Base-by-base conservation (phyloP, 2,797 vertebrate genomes). In the Acrocephalus scirpaceus region DNA sequence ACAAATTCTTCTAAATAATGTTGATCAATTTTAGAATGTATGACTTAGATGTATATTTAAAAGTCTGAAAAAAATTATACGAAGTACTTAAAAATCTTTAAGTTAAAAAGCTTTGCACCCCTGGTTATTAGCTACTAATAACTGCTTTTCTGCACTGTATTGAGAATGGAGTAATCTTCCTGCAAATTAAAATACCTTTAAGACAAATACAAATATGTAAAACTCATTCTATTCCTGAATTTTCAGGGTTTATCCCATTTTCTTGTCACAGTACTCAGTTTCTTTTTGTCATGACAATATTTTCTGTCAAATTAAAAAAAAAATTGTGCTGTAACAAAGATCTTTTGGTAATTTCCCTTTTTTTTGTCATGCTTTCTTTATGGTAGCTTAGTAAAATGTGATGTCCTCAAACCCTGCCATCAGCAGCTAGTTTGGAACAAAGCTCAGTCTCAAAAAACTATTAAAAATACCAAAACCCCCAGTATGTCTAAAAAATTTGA, bases 141-240 rank as follows among this genome's bases (percentile, higher is more conserved):
- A 57, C 29, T 67, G 11, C 13, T 74, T 91, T 80, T 58, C 56
- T 94, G 45, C 19, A 47, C 23, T 77, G 38, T 6, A 61, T 26
- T 94, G 61, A 85, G 44, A 86, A 90, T 21, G 13, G 21, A 92
- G 26, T 29, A 34, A 69, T 76, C 48, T 74, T 77, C 5, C 57
- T 54, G 54, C 7, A 94, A 89, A 74, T 79, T 87, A 82, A 89
- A 91, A 92, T 87, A 16, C 8, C n/a, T 83, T 77, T 51, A 75
- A 80, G 44, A 11, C 23, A 91, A 85, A 74, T 47, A 54, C 5
- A 62, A 73, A 60, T 67, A 73, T 21, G 16, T 73, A 45, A 78
- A 76, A 3, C 9, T 89, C 48, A 47, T 76, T 85, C 7, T 84
- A 27, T 66, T 92, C 26, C 54, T 60, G 23, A 79, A 45, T 85